Conservation (phyloP, 2,888 invertebrate species). For the Drosophila emarginata region DNA sequence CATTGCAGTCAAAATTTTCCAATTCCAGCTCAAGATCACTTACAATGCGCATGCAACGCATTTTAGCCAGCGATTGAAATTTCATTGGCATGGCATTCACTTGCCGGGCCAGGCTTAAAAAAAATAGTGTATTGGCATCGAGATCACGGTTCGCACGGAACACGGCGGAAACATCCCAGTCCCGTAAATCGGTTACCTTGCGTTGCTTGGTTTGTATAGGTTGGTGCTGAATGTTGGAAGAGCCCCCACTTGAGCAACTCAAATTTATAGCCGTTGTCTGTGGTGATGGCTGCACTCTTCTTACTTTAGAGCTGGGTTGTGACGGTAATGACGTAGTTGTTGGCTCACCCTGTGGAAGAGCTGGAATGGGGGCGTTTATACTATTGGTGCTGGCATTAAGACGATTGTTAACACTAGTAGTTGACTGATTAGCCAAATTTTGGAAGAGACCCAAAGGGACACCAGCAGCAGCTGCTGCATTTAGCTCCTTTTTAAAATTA, state of each 20-base stretch:
- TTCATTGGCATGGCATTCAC: conserved; percentile 81
- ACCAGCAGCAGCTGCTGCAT: conserved; percentile 71
- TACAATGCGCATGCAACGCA: conserved; percentile 82
- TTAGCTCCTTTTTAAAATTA: conserved; percentile 78
- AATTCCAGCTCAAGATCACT: conserved; percentile 82
- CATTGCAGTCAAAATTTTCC: conserved; percentile 79
- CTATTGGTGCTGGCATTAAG: conserved; percentile 27
- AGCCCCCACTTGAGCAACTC: conserved; percentile 59
- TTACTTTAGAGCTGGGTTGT: conserved; percentile 63
- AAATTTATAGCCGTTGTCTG: conserved; percentile 79
- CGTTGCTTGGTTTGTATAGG: conserved; percentile 73
- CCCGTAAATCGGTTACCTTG: conserved; percentile 69
- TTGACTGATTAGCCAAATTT: conserved; percentile 63
- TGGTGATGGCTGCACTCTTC: conserved; percentile 78
- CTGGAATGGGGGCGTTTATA: background rate
- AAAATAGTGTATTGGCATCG: conserved; percentile 81
- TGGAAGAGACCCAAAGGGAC: conserved; percentile 74
- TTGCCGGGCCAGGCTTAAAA: conserved; percentile 80
- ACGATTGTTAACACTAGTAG: conserved; percentile 32
- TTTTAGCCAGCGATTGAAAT: conserved; percentile 81
- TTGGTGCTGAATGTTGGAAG: conserved; percentile 25
- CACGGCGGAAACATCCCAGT: conserved; percentile 79
- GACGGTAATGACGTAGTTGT: conserved; percentile 62
- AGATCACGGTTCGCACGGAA: conserved; percentile 81
- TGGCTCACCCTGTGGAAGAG: conserved; percentile 34